These are phyloP conservation scores for Petrocephalus microphthalmus DNA, from an alignment of 2,113 vertebrate species.

Conservation along the genomic window DNA sequence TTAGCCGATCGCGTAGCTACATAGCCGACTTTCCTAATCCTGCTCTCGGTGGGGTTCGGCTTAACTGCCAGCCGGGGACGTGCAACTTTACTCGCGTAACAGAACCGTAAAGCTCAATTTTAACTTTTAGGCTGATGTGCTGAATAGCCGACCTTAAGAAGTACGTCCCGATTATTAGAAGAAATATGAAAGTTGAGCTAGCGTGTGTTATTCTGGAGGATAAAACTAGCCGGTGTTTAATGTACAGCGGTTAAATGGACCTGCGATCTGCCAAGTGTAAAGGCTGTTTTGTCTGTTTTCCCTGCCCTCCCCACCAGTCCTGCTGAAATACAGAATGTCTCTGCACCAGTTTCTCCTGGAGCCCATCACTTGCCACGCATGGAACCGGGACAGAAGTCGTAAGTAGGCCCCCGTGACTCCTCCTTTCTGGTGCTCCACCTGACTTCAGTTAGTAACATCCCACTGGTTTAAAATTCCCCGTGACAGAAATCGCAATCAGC, in stretches of 20 bases:
- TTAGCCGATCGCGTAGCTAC: background rate
- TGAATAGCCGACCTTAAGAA: background rate
- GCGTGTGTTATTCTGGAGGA: background rate
- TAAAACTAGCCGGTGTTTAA: background rate
- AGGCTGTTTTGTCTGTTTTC: background rate
- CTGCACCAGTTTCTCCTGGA: constrained; percentile 96
- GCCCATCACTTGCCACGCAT: constrained; percentile 97
- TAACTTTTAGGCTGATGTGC: background rate
- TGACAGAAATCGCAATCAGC: constrained; percentile 91
- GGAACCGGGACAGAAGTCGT: constrained; percentile 96
- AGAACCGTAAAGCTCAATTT: background rate
- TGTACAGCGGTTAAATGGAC: background rate
- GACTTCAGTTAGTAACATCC: background rate
- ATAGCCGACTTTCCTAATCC: background rate
- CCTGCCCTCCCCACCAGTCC: background rate
- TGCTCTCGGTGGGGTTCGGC: background rate
- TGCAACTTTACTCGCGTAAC: background rate
- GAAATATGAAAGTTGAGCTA: background rate
- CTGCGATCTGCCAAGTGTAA: background rate
- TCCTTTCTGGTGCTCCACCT: background rate
- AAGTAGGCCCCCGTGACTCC: constrained; percentile 44
- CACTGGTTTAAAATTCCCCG: background rate
- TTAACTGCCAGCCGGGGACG: background rate
- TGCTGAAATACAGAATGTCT: constrained; percentile 70
- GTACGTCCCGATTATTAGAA: background rate